Evolutionary conservation across 2,113 vertebrate species (phyloP).

Genomic region (Calidris pugnax): DNA sequence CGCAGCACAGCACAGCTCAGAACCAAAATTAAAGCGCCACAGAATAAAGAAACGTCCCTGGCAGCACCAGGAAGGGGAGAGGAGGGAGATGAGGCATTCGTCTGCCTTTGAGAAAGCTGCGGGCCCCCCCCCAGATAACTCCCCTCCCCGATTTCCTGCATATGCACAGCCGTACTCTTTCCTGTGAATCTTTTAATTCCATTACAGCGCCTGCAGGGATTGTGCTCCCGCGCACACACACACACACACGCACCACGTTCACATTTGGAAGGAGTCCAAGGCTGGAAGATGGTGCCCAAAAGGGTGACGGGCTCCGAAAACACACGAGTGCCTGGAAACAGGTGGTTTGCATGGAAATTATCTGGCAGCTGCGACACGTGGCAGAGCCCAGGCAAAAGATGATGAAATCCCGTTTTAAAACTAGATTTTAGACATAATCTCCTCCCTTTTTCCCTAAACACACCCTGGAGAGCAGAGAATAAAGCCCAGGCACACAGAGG

Average conservation of each 20-base stretch:
- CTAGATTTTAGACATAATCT: neutral
- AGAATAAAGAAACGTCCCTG: neutral
- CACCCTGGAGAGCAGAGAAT: neutral
- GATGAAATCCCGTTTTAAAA: constrained; percentile 20
- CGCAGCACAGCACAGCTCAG: neutral
- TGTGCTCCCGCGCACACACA: neutral
- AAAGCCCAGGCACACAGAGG: neutral
- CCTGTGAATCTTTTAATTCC: neutral
- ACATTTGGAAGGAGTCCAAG: neutral
- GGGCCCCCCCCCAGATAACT: rapidly evolving
- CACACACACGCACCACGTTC: neutral
- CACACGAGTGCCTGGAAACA: neutral
- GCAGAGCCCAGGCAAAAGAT: constrained; percentile 9
- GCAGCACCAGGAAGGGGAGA: neutral
- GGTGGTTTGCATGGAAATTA: constrained; percentile 6
- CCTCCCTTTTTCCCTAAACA: neutral
- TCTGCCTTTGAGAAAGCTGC: neutral
- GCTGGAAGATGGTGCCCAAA: constrained; percentile 24
- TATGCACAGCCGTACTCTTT: neutral
- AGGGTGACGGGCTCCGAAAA: neutral
- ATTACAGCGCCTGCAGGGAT: neutral
- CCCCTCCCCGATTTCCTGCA: neutral
- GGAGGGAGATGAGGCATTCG: neutral
- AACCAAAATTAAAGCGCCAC: neutral
- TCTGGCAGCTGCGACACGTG: constrained; percentile 20